These are phyloP conservation scores for Mesorhabditis sp. DNA, from an alignment of 2,888 invertebrate species.

Conservation along the genomic window DNA sequence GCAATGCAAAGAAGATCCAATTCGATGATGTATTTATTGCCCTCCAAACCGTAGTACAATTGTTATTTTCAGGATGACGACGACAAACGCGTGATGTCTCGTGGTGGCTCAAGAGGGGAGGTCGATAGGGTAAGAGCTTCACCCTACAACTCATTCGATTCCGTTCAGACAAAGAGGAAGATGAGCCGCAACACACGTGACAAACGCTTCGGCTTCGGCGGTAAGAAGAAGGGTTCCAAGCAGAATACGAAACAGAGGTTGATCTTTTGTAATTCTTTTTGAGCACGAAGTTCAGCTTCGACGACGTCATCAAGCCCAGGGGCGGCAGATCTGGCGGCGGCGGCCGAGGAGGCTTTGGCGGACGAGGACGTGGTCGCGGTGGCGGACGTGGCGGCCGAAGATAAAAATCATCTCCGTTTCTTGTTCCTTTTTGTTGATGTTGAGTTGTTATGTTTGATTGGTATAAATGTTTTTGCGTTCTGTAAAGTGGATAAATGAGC, in stretches of 20 bases:
- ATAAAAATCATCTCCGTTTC: constrained; percentile 7
- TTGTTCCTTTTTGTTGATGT: constrained; percentile 9
- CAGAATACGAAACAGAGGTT: constrained; percentile 75
- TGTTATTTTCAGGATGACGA: constrained; percentile 22
- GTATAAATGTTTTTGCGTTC: not conserved
- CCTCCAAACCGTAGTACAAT: not conserved
- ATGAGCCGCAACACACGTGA: constrained; percentile 61
- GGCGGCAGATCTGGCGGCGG: constrained; percentile 21
- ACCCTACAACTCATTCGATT: not conserved
- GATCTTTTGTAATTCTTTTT: constrained; percentile 8
- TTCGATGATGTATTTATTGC: constrained; percentile 23
- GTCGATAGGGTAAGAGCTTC: not conserved
- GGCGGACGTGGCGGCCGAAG: constrained; percentile 16
- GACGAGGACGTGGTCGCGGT: constrained; percentile 17
- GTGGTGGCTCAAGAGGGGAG: constrained; percentile 15
- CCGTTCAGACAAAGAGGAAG: constrained; percentile 10
- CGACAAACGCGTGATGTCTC: not conserved
- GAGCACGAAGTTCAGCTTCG: constrained; percentile 58
- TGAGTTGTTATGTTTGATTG: not conserved
- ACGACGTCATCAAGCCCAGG: constrained; percentile 17
- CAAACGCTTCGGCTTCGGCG: constrained; percentile 87
- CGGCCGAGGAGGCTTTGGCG: constrained; percentile 18
- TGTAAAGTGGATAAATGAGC: too few relatives aligned
- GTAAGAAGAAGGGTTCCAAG: constrained; percentile 85
- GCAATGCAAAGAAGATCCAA: constrained; percentile 43